Evolutionary conservation across 1,140 invertebrate genomes (phyloP).

Genomic region (Solenopsis invicta): DNA sequence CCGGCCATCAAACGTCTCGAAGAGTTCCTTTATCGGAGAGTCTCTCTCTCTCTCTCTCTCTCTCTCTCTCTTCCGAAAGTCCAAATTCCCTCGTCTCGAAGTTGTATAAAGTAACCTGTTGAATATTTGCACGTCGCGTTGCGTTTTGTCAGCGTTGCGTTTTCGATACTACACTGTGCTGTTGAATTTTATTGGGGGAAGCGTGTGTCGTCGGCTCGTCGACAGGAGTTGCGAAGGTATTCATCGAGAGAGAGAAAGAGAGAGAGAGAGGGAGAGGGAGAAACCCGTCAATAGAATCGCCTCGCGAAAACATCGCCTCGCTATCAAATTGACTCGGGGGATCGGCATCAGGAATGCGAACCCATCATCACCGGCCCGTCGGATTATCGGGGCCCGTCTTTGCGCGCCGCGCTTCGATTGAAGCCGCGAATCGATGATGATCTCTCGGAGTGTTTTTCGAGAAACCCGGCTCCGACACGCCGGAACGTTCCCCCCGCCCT

Average conservation of each 20-base stretch:
- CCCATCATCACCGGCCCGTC: slow-evolving; percentile 59
- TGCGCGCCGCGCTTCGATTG: slow-evolving; percentile 55
- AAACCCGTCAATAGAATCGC: slow-evolving; percentile 32
- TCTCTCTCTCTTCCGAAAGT: background rate
- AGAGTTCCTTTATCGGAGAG: slow-evolving; percentile 19
- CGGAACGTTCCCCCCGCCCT: no score
- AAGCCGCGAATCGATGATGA: slow-evolving; percentile 22
- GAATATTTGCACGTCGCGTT: slow-evolving; percentile 28
- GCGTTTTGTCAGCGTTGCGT: background rate
- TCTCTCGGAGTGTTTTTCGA: slow-evolving; percentile 50
- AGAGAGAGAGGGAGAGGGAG: background rate
- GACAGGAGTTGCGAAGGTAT: background rate
- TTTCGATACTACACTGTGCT: background rate
- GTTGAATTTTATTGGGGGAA: slow-evolving; percentile 28
- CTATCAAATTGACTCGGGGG: slow-evolving; percentile 34
- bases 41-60: background rate
- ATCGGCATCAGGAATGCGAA: slow-evolving; percentile 67
- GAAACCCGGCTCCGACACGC: slow-evolving; percentile 15
- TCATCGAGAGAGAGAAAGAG: background rate
- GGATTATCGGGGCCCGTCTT: slow-evolving; percentile 63
- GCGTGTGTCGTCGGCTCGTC: background rate
- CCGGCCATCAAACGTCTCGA: background rate
- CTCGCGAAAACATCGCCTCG: slow-evolving; percentile 46
- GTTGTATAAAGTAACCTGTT: slow-evolving; percentile 44
- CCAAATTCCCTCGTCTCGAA: background rate